Evolutionary conservation across 2,888 invertebrate genomes (phyloP).

Genomic region (Phortica okadai): DNA sequence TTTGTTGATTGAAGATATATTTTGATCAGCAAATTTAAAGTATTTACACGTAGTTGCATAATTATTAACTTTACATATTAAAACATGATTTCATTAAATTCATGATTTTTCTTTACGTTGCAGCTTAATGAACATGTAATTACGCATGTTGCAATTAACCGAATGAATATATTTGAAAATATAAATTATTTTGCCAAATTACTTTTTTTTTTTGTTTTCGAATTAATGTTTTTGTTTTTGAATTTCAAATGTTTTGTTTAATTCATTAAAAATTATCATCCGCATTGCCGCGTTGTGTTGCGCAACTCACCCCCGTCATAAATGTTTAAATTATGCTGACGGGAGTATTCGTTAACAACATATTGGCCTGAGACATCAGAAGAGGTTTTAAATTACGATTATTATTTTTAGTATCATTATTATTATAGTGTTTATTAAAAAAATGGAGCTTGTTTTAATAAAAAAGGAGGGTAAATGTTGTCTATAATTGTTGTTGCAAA

Average conservation of each 20-base stretch:
- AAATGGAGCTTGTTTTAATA: background rate
- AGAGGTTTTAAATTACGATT: conserved; percentile 38
- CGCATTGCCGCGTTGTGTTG: conserved; percentile 87
- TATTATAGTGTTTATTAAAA: background rate
- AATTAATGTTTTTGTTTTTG: background rate
- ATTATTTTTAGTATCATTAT: conserved; percentile 19
- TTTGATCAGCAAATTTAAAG: background rate
- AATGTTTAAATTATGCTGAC: conserved; percentile 85
- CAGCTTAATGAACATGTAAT: background rate
- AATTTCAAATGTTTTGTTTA: conserved; percentile 20
- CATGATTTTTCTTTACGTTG: background rate
- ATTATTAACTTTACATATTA: conserved; percentile 2
- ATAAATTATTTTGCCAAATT: conserved; percentile 3
- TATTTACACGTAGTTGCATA: conserved; percentile 7
- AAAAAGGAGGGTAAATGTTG: too few relatives aligned
- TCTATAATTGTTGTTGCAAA: too few relatives aligned
- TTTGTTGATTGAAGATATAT: conserved; percentile 36
- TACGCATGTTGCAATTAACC: background rate
- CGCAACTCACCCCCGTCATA: conserved; percentile 86
- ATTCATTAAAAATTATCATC: conserved; percentile 81
- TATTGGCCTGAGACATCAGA: conserved; percentile 79
- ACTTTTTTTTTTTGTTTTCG: background rate
- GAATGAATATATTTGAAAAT: background rate
- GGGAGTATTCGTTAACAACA: conserved; percentile 85
- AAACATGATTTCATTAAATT: background rate